These are phyloP conservation scores for Whitmania pigra DNA, from an alignment of 1,140 invertebrate species.

Conservation along the genomic window DNA sequence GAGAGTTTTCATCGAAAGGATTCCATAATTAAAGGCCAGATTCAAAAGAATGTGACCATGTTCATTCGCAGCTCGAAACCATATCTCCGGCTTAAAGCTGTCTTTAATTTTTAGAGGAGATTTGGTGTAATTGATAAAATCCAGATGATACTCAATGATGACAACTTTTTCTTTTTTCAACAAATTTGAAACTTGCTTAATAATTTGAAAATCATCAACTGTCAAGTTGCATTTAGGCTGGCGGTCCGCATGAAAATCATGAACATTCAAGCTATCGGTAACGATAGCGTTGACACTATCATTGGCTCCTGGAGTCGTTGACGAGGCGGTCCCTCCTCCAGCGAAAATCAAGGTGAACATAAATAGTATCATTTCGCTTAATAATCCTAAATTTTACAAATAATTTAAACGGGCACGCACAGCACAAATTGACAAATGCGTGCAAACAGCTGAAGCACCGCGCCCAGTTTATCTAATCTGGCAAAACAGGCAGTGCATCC, in stretches of 20 bases:
- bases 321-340: no score
- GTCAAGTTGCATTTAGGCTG: background rate
- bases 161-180: conserved; percentile 13
- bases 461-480: no score
- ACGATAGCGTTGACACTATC: no score
- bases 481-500: no score
- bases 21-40: conserved; percentile 38
- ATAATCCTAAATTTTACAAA: no score
- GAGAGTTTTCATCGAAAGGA: conserved; percentile 36
- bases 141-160: conserved; percentile 21
- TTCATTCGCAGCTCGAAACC: conserved; percentile 33
- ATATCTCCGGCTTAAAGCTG: conserved; percentile 23
- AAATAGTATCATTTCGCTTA: no score
- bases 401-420: no score
- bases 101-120: conserved; percentile 20
- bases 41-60: conserved; percentile 38
- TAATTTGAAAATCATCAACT: background rate
- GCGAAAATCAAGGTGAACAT: no score
- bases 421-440: no score
- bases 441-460: no score
- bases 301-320: no score
- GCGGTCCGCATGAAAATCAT: background rate
- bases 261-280: no score
- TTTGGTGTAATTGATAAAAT: conserved; percentile 18
- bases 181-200: conserved; percentile 12